A percentile compares a stretch with the other conserved stretches of the same genome.
Evolutionary conservation across 92 coral and sea anemone species (phyloP).

Genomic region (Phenganax marumi): DNA sequence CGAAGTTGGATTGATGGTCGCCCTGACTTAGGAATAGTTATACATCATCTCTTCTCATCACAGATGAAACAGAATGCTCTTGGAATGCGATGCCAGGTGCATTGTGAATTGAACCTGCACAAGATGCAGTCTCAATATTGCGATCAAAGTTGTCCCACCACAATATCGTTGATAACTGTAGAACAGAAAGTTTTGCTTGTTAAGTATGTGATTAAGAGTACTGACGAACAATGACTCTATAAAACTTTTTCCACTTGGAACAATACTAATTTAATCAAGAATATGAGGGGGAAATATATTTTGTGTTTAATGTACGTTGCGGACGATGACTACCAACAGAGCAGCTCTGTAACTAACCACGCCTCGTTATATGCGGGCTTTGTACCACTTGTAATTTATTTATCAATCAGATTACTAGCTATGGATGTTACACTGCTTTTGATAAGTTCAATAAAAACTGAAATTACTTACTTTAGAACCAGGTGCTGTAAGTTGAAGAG

Average conservation of each 20-base stretch:
- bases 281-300: too few relatives aligned
- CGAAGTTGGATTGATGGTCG: neutral
- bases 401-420: too few relatives aligned
- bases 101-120: slow-evolving; percentile 25
- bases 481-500: neutral
- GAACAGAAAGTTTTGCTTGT: neutral
- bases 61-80: slow-evolving; percentile 20
- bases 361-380: too few relatives aligned
- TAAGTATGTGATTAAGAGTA: neutral
- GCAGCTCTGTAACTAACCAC: too few relatives aligned
- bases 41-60: slow-evolving; percentile 3
- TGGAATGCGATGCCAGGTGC: slow-evolving; percentile 25
- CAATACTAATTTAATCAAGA: neutral
- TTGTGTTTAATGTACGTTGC: too few relatives aligned
- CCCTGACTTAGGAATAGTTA: slow-evolving; percentile 15
- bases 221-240: too few relatives aligned
- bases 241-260: neutral
- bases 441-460: neutral
- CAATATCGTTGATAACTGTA: slow-evolving; percentile 21
- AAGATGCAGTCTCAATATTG: slow-evolving; percentile 27
- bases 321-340: too few relatives aligned
- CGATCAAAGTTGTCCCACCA: slow-evolving; percentile 34
- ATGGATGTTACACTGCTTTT: too few relatives aligned
- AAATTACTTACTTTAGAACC: slow-evolving; percentile 4
- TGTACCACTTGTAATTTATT: too few relatives aligned